Evolutionary conservation across 2,797 vertebrate species (phyloP).

Genomic region (Tachyglossus aculeatus): DNA sequence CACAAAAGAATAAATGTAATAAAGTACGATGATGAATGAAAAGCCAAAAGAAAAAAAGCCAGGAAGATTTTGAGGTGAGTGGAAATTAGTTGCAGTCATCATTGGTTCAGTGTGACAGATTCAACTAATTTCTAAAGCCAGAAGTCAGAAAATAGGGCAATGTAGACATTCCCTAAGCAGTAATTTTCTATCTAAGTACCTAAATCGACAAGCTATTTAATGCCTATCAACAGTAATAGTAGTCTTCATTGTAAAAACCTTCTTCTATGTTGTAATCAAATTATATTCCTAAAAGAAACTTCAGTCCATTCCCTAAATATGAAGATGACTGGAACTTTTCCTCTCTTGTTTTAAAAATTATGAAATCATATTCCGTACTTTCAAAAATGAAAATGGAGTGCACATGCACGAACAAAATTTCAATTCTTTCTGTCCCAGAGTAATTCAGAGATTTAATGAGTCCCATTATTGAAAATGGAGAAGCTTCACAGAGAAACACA

Average conservation of each 20-base stretch:
- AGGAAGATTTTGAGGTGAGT: too few relatives aligned
- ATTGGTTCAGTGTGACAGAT: background rate
- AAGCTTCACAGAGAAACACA: slow-evolving; percentile 24
- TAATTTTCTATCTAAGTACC: too few relatives aligned
- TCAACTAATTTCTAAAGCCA: slow-evolving; percentile 1
- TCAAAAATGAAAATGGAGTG: slow-evolving; percentile 49
- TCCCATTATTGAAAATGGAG: slow-evolving; percentile 23
- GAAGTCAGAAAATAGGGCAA: slow-evolving; percentile 4
- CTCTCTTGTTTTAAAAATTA: too few relatives aligned
- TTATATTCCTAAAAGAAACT: background rate
- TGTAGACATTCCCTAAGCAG: too few relatives aligned
- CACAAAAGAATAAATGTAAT: too few relatives aligned
- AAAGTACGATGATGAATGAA: too few relatives aligned
- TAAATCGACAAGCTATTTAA: background rate
- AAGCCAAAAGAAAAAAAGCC: too few relatives aligned
- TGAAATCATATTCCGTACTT: background rate
- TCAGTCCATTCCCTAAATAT: slow-evolving; percentile 10
- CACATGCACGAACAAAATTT: slow-evolving; percentile 47
- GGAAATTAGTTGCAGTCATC: too few relatives aligned
- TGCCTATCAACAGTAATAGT: slow-evolving; percentile 8
- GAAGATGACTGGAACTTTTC: too few relatives aligned
- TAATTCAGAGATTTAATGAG: slow-evolving; percentile 39
- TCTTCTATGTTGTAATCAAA: slow-evolving; percentile 9
- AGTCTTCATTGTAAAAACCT: slow-evolving; percentile 7
- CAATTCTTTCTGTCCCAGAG: slow-evolving; percentile 35